These are phyloP conservation scores for Pao palembangensis DNA, from an alignment of 2,113 vertebrate species.

Conservation along the genomic window DNA sequence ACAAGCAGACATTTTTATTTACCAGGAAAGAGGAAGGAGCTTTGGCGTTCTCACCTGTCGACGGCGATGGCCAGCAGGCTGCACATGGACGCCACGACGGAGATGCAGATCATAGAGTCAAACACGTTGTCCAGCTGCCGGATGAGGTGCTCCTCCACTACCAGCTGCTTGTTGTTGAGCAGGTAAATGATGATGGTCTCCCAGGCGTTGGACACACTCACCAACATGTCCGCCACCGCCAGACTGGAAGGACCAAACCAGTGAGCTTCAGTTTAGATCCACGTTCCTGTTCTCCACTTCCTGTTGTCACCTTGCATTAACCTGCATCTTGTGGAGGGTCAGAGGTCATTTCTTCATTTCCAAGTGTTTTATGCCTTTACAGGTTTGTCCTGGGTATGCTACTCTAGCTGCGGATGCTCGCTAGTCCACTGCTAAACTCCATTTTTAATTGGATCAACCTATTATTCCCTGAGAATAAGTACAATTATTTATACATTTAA, in stretches of 20 bases:
- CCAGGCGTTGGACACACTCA: conserved; percentile 92
- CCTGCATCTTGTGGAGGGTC: no score
- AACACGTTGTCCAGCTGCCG: conserved; percentile 92
- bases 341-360: no score
- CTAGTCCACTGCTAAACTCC: no score
- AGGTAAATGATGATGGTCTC: conserved; percentile 93
- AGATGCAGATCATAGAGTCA: conserved; percentile 97
- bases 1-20: no score
- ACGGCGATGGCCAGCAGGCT: conserved; percentile 92
- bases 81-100: conserved; percentile 95
- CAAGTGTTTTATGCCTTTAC: no score
- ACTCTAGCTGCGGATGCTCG: no score
- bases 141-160: conserved; percentile 86
- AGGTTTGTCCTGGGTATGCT: no score
- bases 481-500: no score
- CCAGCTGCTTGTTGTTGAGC: conserved; percentile 83
- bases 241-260: conserved; percentile 70
- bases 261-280: neutral
- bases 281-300: neutral
- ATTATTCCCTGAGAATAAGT: no score
- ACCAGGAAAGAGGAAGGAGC: no score
- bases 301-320: no score
- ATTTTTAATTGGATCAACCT: no score
- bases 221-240: conserved; percentile 93
- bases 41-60: conserved; percentile 73